Percentiles rank a stretch among this genome's conserved stretches.
phyloP scores from a whole-genome alignment of 2,888 invertebrate species.

The Esperia sulphurella region DNA sequence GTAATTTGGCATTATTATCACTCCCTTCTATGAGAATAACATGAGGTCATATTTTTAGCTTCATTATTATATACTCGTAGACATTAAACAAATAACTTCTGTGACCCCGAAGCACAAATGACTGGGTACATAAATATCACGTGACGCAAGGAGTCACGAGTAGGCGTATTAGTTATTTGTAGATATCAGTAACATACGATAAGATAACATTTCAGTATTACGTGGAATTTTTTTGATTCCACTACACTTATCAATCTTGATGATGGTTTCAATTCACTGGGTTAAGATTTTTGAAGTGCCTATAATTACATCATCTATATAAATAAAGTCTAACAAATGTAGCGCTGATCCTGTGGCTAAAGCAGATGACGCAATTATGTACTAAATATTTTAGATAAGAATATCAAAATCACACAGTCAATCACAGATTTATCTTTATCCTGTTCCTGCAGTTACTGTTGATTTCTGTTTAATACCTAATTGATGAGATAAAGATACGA shows the following conservation, averaged over 20 bases:
- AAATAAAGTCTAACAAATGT: slow-evolving; percentile 13
- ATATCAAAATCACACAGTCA: too few relatives aligned
- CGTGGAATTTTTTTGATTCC: too few relatives aligned
- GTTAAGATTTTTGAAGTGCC: not conserved
- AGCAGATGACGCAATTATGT: too few relatives aligned
- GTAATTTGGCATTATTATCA: slow-evolving; percentile 17
- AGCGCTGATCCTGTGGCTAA: too few relatives aligned
- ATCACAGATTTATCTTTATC: too few relatives aligned
- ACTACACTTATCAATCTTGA: not conserved
- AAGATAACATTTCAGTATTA: not conserved
- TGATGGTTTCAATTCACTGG: slow-evolving; percentile 11
- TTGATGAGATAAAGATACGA: too few relatives aligned
- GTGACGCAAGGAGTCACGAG: slow-evolving; percentile 23
- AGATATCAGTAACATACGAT: too few relatives aligned
- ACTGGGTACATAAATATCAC: slow-evolving; percentile 15
- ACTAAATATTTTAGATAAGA: too few relatives aligned
- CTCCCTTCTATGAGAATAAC: too few relatives aligned
- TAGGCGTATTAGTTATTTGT: not conserved
- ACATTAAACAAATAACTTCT: not conserved
- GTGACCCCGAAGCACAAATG: not conserved
- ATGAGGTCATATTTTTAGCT: too few relatives aligned
- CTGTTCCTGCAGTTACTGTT: too few relatives aligned
- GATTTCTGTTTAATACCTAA: too few relatives aligned
- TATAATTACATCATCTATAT: not conserved
- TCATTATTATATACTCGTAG: not conserved